Percentiles rank a stretch among this genome's conserved stretches.
phyloP scores from a whole-genome alignment of 2,888 invertebrate species.

The Troglohyphantes excavatus region DNA sequence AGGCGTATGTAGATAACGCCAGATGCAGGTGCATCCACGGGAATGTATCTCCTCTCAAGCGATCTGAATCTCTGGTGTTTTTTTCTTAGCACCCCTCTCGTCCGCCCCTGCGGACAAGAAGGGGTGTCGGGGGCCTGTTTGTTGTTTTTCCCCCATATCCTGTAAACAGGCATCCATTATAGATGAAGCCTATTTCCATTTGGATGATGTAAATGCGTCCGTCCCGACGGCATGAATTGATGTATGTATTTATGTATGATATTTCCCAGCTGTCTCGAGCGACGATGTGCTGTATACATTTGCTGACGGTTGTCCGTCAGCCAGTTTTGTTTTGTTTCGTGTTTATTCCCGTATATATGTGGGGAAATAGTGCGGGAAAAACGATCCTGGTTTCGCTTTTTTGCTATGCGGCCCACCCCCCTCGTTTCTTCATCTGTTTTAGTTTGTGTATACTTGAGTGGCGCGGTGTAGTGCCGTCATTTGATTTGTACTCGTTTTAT shows the following conservation, averaged over 20 bases:
- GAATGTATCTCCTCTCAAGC: slow-evolving; percentile 61
- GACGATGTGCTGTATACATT: slow-evolving; percentile 75
- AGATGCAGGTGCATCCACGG: slow-evolving; percentile 76
- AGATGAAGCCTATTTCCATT: slow-evolving; percentile 77
- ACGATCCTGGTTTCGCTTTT: slow-evolving; percentile 35
- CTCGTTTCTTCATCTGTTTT: slow-evolving; percentile 28
- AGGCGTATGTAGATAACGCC: slow-evolving; percentile 73
- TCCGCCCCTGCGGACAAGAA: slow-evolving; percentile 21
- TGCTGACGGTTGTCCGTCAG: slow-evolving; percentile 70
- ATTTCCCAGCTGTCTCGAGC: slow-evolving; percentile 76
- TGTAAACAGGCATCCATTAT: slow-evolving; percentile 78
- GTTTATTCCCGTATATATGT: slow-evolving; percentile 14
- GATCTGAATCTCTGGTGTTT: slow-evolving; percentile 58
- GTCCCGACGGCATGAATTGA: slow-evolving; percentile 74
- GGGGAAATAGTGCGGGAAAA: slow-evolving; percentile 38
- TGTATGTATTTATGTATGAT: slow-evolving; percentile 79
- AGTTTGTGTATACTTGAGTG: slow-evolving; percentile 38
- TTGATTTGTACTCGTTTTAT: slow-evolving; percentile 25
- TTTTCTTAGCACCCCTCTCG: slow-evolving; percentile 17
- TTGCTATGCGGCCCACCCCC: background rate
- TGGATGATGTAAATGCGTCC: slow-evolving; percentile 73
- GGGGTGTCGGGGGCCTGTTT: slow-evolving; percentile 62
- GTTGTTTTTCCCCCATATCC: slow-evolving; percentile 9
- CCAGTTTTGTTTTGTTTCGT: slow-evolving; percentile 49
- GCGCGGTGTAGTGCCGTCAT: slow-evolving; percentile 39